Base-by-base conservation (phyloP, 2,888 invertebrate species). In the Boloria selene region DNA sequence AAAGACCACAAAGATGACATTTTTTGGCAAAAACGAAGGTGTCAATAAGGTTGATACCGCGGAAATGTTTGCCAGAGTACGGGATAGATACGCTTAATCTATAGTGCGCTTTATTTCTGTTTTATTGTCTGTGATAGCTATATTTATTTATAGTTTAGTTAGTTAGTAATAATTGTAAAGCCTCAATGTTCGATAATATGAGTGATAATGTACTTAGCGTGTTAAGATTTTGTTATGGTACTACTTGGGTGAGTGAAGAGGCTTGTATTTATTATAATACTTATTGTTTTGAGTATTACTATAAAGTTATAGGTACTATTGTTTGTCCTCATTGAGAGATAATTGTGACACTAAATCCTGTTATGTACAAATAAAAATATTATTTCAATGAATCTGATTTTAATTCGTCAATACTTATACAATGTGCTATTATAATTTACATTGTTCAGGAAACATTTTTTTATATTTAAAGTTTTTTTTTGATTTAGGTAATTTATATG, bases 1-100 rank as follows among this genome's bases (percentile, higher is more conserved):
- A 62, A 94, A 91, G 78, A 94, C 93, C 13, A 93, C 93, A 6
- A 93, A 90, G 74, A 93, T 92, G 75, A 93, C 93, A 0, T 93
- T 93, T 77, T 94, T 94, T 76, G 94, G 93, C 13, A 93, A 91
- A 72, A 90, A 88, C 61, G 92, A 92, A 49, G 89, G 86, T 3
- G 75, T 89, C 1, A 84, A 93, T 68, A 87, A 88, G 64, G 85
- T 85, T 13, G 90, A 90, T 69, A 85, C 89, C 49, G 90, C 86
- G 2, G 92, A 93, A 71, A 91, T 90, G 87, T 91, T 91, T 71
- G 82, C 88, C 13, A 83, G 73, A 76, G 87, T 92, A 49, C 84
- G 92, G 0, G 91, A 91, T 6, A 80, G 90, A 65, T 93, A 93
- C 75, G 79, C 81, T 72, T 87, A 62, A 81, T 95, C 22, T 49